Conservation (phyloP, 92 coral and sea anemone genomes). For the Zoanthus solanderi region DNA sequence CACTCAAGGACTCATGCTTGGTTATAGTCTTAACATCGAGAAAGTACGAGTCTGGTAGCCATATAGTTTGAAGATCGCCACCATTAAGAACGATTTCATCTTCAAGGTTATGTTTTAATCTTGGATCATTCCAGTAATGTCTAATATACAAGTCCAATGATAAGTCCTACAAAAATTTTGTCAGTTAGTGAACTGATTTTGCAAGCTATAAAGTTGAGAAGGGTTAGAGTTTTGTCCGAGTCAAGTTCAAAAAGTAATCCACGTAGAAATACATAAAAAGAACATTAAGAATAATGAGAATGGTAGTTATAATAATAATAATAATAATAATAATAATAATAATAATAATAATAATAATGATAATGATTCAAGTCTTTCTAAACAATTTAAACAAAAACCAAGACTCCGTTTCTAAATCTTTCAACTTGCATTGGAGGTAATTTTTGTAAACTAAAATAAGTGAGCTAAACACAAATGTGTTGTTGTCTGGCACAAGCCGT, state of each 20-base stretch:
- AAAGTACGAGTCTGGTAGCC: conserved; percentile 91
- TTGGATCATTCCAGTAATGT: conserved; percentile 84
- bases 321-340: not conserved
- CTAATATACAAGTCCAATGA: conserved; percentile 73
- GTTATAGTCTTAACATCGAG: conserved; percentile 72
- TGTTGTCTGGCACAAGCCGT: too few species aligned
- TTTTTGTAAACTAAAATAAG: too few species aligned
- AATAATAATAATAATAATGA: not conserved
- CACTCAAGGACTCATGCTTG: conserved; percentile 71
- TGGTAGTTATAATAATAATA: not conserved
- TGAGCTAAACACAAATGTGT: too few species aligned
- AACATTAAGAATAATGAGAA: not conserved
- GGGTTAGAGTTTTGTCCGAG: not conserved
- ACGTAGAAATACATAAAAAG: too few species aligned
- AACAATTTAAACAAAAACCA: too few species aligned
- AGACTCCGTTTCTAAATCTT: too few species aligned
- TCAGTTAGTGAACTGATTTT: not conserved
- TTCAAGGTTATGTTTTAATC: conserved; percentile 67
- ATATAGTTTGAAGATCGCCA: conserved; percentile 56
- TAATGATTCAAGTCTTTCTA: too few species aligned
- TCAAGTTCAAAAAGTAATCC: too few species aligned
- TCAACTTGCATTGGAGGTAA: too few species aligned
- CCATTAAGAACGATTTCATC: conserved; percentile 60
- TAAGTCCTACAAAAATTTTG: conserved; percentile 64
- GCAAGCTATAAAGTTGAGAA: not conserved